Conservation (phyloP, 2,797 vertebrate genomes). For the Nannoperca australis region DNA sequence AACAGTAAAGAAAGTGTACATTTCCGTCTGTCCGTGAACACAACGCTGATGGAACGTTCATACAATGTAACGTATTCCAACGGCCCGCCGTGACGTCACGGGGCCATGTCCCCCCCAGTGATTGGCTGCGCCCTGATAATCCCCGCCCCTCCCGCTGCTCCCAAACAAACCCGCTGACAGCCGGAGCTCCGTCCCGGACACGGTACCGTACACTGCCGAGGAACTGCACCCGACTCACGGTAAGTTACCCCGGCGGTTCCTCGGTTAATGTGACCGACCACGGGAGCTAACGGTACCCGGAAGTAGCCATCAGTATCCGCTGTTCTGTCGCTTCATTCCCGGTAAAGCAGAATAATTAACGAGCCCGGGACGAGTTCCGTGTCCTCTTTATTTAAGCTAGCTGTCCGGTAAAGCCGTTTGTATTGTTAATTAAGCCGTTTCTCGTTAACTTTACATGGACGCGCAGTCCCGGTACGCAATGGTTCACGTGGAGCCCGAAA, state of each 20-base stretch:
- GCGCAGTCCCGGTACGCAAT: too few relatives aligned
- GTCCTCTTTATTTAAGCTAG: too few relatives aligned
- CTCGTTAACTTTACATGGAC: too few relatives aligned
- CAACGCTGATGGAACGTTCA: too few relatives aligned
- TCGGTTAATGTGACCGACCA: not conserved
- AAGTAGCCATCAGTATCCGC: too few relatives aligned
- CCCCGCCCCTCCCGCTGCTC: not conserved
- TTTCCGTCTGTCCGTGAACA: too few relatives aligned
- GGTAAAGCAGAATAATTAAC: not conserved
- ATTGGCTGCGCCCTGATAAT: constrained; percentile 80
- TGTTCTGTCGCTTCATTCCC: not conserved
- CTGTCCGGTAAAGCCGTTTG: too few relatives aligned
- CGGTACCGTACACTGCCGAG: not conserved
- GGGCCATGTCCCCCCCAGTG: not conserved
- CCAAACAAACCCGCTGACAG: not conserved
- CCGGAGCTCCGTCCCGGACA: not conserved
- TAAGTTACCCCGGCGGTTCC: not conserved
- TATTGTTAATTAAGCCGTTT: too few relatives aligned
- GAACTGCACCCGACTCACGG: not conserved
- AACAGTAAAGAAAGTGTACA: too few relatives aligned
- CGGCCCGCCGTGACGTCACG: constrained; percentile 5
- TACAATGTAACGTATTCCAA: not conserved
- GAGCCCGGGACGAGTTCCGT: too few relatives aligned
- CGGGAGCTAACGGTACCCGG: constrained; percentile 11
- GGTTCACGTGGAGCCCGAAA: too few relatives aligned